Evolutionary conservation across 2,888 invertebrate genomes (phyloP).

Genomic region (Parapristionchus giblindavisi): DNA sequence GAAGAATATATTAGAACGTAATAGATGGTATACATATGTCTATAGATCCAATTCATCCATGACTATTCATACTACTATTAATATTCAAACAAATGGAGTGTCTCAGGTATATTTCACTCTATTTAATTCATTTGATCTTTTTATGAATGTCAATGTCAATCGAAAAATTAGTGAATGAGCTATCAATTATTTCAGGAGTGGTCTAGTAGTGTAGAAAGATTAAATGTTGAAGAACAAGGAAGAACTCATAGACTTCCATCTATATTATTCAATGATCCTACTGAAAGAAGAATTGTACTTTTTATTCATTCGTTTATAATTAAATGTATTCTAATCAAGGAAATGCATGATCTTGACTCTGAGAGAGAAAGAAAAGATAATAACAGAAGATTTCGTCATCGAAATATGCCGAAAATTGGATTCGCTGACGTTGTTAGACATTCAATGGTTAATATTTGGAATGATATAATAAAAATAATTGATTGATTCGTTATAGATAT

Average conservation of each 20-base stretch:
- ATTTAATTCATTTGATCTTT: not conserved
- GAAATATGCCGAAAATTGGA: not conserved
- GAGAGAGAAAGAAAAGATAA: not conserved
- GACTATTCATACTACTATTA: too few species aligned
- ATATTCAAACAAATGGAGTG: too few species aligned
- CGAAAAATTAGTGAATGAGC: not conserved
- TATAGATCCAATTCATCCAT: too few species aligned
- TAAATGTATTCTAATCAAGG: too few species aligned
- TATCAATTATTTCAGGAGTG: not conserved
- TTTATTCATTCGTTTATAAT: too few species aligned
- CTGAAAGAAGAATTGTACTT: conserved; percentile 9
- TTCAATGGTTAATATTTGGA: conserved; percentile 4
- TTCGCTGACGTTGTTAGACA: conserved; percentile 10
- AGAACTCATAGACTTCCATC: not conserved
- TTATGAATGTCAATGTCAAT: not conserved
- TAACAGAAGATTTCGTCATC: not conserved
- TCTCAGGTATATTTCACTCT: conserved; percentile 6
- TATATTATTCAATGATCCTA: conserved; percentile 4
- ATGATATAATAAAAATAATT: too few species aligned
- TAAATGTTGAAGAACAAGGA: not conserved
- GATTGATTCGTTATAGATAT: too few species aligned
- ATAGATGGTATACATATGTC: too few species aligned
- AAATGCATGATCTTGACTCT: too few species aligned
- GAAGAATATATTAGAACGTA: too few species aligned
- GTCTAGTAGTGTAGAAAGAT: not conserved